Base-by-base conservation (phyloP, 2,113 vertebrate species). In the Bufo bufo region DNA sequence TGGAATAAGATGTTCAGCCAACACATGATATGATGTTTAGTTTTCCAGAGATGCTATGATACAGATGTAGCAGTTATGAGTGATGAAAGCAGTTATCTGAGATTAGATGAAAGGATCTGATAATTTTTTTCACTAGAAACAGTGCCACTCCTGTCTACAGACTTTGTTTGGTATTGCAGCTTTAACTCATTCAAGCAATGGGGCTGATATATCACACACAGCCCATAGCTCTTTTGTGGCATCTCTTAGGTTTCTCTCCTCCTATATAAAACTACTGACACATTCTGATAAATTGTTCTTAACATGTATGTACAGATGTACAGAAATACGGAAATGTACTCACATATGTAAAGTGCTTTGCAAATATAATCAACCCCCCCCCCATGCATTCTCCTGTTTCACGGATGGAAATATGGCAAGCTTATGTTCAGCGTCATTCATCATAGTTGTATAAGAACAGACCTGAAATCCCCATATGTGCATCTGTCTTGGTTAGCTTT, bases 401-500 rank as follows among this genome's bases (percentile, higher is more conserved):
- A 45, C 13, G 7, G 33, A 33, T 33, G 1, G 12, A 47, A 47
- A 66, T 17, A 23, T 23, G 20, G 12, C 33, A 16, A 17, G 47
- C 4, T 50, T 75, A 75, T 8, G 7, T 20, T 75, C 8, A 20
- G 45, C 72, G 4, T 50, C 72, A 75, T 50, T 50, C 17, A 50
- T 75, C 47, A 47, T 4, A 47, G 47, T 50, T 33, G 4, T 16
- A 14, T 71, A 71, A 47, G 43, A 43, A 43, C 66, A 13, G 20
- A 45, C 5, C 43, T n/a, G 33, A 23, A 71, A 69, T 71, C 23
- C 63, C 63, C 82, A 49, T 23, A n/a, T 43, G 82, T 69, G 11
- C 33, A 81, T 71, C 47, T 65, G 80, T 82, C 80, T 63, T 49
- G 33, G 14, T 81, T 81, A 45, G 56, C 12, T 63, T 47, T 61